A percentile compares a stretch with the other conserved stretches of the same genome.
These are phyloP conservation scores for Acrossocheilus fasciatus DNA, from an alignment of 2,797 vertebrate genomes.

Conservation along the genomic window DNA sequence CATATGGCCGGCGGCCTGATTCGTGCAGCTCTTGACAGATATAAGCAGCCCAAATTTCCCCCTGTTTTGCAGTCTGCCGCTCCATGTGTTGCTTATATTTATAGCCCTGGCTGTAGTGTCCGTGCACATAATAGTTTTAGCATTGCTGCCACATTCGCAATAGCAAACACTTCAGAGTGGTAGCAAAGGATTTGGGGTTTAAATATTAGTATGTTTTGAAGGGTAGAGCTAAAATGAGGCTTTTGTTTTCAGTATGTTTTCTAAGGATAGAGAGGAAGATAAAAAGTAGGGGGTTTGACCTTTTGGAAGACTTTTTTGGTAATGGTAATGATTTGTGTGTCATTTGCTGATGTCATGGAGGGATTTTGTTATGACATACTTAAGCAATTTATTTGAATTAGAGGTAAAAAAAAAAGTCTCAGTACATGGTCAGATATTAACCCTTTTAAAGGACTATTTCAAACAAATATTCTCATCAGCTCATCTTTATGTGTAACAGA, in stretches of 20 bases:
- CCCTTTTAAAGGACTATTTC: not conserved
- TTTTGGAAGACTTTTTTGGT: not conserved
- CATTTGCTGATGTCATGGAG: not conserved
- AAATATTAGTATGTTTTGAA: not conserved
- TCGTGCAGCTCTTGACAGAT: slow-evolving; percentile 48
- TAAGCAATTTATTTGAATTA: slow-evolving; percentile 1
- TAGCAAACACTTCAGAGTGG: slow-evolving; percentile 43
- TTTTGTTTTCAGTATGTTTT: not conserved
- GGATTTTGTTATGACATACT: not conserved
- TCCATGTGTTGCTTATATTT: slow-evolving; percentile 61
- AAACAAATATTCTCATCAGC: not conserved
- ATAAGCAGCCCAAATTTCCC: slow-evolving; percentile 51
- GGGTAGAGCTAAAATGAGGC: not conserved
- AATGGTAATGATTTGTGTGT: not conserved
- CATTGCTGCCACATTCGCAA: slow-evolving; percentile 52
- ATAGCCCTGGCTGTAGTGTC: slow-evolving; percentile 55
- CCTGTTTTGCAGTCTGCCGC: slow-evolving; percentile 49
- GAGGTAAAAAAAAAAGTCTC: not conserved
- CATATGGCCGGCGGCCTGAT: slow-evolving; percentile 46
- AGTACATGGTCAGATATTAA: not conserved
- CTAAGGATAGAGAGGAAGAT: not conserved
- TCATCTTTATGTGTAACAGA: not conserved
- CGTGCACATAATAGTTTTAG: slow-evolving; percentile 58
- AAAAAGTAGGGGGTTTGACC: not conserved
- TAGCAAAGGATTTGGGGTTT: slow-evolving; percentile 23